Base-by-base conservation (phyloP, 2,113 vertebrate species). In the Carassius auratus region DNA sequence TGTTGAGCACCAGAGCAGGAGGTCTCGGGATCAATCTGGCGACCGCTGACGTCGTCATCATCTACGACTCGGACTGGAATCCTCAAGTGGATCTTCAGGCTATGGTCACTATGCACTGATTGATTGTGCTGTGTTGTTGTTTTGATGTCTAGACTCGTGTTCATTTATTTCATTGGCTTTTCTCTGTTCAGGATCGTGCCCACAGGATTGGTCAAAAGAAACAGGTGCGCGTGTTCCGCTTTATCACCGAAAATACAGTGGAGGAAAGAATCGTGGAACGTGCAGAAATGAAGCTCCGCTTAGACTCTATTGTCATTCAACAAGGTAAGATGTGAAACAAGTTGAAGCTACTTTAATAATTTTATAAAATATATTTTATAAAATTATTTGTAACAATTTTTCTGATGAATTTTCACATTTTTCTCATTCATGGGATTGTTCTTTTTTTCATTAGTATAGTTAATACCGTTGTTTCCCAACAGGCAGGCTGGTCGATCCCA, bases 41-140 rank as follows among this genome's bases (percentile, higher is more conserved):
- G 68, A 99, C 98, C 76, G 98, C 98, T 13, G 98, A 99, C 88
- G 97, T 99, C 1, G 98, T 99, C 76, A 99, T 99, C 92, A 94
- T 99, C 13, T 99, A 98, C 61, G 98, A 99, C 93, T 99, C 98
- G 6, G 97, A 99, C 93, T 99, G 98, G 98, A 99, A 99, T 91
- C 98, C 98, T 38, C 98, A 99, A 94, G 98, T 99, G 14, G 98
- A 99, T 91, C 97, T 99, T 83, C 98, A 99, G 90, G 98, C 98
- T 81, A 99, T 99, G 98, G 98, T 99, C 88, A 87, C 94, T 90
- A 4, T 45, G 14, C 23, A 8, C 26, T 71, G 59, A 21, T 8
- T 5, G 74, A 19, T 23, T 75, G 21, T 52, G 14, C 12, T 13
- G 14, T 50, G 3, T 30, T 61, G 38, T 38, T 26, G 33, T 17